Conservation (phyloP, 2,113 vertebrate species). For the Chloropsis hardwickii region DNA sequence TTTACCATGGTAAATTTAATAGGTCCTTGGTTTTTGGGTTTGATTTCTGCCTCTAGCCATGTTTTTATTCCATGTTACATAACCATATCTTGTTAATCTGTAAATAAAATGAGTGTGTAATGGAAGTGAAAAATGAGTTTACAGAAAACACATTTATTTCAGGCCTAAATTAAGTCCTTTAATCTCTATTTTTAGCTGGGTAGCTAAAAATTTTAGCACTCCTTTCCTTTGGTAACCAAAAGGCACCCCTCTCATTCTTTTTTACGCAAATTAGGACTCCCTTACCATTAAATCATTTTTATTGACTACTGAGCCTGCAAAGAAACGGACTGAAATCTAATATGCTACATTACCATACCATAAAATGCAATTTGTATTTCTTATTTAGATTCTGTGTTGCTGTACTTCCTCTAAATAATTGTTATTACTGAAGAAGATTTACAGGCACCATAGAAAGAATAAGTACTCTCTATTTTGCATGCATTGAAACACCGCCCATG, state of each 20-base stretch:
- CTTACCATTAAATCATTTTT: conserved; percentile 35
- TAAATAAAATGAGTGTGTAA: conserved; percentile 16
- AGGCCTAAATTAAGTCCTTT: neutral
- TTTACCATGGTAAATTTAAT: neutral
- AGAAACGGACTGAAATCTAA: conserved; percentile 34
- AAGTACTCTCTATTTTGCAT: neutral
- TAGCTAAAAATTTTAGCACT: neutral
- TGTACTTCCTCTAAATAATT: conserved; percentile 43
- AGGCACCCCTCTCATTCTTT: conserved; percentile 1
- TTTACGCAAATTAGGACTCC: conserved; percentile 38
- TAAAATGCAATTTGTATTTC: conserved; percentile 42
- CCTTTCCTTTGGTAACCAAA: neutral
- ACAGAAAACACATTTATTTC: conserved; percentile 4
- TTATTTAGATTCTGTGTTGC: conserved; percentile 41
- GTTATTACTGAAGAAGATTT: conserved; percentile 46
- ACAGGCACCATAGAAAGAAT: neutral
- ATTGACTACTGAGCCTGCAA: conserved; percentile 4
- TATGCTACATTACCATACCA: conserved; percentile 14
- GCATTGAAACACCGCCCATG: neutral
- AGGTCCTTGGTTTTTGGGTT: neutral
- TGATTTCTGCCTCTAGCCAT: neutral
- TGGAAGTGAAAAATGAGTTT: conserved; percentile 37
- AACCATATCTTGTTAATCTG: neutral
- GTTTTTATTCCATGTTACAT: neutral
- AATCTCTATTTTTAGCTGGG: conserved; percentile 42